Evolutionary conservation across 2,888 invertebrate genomes (phyloP), one percentile per base, ranked within the genome.

Genomic region (Drosophila emarginata): DNA sequence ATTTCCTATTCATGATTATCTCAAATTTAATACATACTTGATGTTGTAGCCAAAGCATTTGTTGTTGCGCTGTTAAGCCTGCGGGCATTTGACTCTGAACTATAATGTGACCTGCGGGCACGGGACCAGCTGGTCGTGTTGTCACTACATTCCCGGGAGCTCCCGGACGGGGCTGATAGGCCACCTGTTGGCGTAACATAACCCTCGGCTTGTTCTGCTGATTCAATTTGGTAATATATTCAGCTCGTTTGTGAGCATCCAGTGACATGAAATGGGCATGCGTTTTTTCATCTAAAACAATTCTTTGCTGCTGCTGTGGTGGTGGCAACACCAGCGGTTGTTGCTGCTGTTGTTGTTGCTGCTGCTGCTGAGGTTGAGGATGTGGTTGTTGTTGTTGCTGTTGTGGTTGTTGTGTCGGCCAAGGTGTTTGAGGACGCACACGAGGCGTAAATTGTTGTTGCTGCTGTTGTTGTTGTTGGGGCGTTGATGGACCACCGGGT

Each of bases 261-360:
- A 96, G 93, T 15, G 96, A 96, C 88, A 96, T 96, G 53, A 96
- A 92, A 80, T 96, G 96, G 11, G 96, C 96, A 89, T 96, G 96
- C 0, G 96, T 96, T 80, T 96, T 96, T 0, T 96, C 96, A 80
- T 97, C 96, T 78, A 97, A 91, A 78, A 96, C 96, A 68, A 97
- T 97, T 65, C 95, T 93, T 50, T 86, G 79, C 28, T 90, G 90
- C 26, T 79, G 83, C 18, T 69, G 82, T 5, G 76, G 87, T n/a
- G 76, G 84, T 28, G 70, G 84, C 66, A 82, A 78, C 26, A 89
- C 75, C 9, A 88, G 84, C 60, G 93, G 85, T 6, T 83, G 79
- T 15, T 79, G 85, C 4, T 75, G 77, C 14, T 74, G 60, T 52
- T 76, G 83, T 26, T 76, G 83, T 26, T 74, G 78, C 23, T 79